Conservation (phyloP, 2,797 vertebrate genomes). For the Molossus alvarezi region DNA sequence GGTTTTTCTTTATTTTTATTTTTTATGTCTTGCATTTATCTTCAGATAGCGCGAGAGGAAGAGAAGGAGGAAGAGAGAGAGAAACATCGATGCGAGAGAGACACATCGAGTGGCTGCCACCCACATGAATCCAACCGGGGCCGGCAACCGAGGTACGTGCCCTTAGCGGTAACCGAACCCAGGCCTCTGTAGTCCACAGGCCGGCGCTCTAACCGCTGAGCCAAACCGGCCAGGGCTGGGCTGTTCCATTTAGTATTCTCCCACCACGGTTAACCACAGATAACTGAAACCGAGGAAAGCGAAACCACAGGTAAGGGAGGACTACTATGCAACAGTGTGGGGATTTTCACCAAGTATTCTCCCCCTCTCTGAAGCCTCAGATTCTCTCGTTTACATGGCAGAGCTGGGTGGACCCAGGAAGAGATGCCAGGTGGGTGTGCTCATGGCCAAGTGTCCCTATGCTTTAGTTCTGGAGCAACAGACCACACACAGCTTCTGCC, state of each 20-base stretch:
- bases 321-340: neutral
- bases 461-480: constrained; percentile 53
- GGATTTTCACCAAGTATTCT: neutral
- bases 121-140: no score
- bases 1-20: neutral
- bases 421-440: neutral
- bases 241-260: neutral
- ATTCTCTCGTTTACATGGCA: neutral
- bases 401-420: neutral
- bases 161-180: neutral
- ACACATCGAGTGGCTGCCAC: no score
- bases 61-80: no score
- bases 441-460: neutral
- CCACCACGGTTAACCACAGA: neutral
- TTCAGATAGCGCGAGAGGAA: no score
- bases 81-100: no score
- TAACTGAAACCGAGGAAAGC: neutral
- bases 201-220: neutral
- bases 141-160: neutral
- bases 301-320: neutral
- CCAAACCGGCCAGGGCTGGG: no score
- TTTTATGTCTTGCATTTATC: no score
- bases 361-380: neutral
- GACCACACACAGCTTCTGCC: constrained; percentile 60
- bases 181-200: no score